phyloP scores from a whole-genome alignment of 1,140 invertebrate species.

The Augochlora pura region DNA sequence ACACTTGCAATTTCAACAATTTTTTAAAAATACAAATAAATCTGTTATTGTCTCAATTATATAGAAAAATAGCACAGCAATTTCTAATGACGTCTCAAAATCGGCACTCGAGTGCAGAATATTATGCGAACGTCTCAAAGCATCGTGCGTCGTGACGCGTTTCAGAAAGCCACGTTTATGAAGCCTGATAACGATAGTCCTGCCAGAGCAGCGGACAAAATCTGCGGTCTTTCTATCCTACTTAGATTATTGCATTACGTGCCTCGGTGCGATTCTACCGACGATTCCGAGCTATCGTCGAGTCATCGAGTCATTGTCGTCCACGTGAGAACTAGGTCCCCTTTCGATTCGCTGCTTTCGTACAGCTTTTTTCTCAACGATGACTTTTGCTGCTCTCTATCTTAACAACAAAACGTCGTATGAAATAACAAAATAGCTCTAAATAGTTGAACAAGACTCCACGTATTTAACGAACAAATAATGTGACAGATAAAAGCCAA shows the following conservation, averaged over 20 bases:
- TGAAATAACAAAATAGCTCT: too few relatives aligned
- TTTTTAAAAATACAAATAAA: too few relatives aligned
- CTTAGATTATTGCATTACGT: constrained; percentile 9
- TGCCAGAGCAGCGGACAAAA: background rate
- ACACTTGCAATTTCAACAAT: too few relatives aligned
- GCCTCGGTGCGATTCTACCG: constrained; percentile 1
- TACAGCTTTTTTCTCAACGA: background rate
- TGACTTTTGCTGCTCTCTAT: background rate
- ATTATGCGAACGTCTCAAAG: too few relatives aligned
- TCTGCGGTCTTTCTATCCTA: background rate
- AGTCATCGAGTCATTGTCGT: constrained; percentile 63
- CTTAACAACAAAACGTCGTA: too few relatives aligned
- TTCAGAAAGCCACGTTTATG: background rate
- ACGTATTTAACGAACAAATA: too few relatives aligned
- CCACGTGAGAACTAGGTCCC: constrained; percentile 70
- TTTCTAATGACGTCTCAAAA: too few relatives aligned
- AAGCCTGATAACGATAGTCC: background rate
- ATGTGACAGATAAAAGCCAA: too few relatives aligned
- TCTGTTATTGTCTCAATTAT: too few relatives aligned
- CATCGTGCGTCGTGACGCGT: background rate
- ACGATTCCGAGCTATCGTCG: constrained; percentile 19
- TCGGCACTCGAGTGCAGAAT: too few relatives aligned
- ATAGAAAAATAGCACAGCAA: too few relatives aligned
- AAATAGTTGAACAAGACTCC: too few relatives aligned
- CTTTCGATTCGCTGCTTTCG: background rate